Evolutionary conservation across 37 sponge, comb jelly and placozoan species (phyloP), one percentile per base, ranked within the genome.

Genomic region (Cladorhizidae sp.): DNA sequence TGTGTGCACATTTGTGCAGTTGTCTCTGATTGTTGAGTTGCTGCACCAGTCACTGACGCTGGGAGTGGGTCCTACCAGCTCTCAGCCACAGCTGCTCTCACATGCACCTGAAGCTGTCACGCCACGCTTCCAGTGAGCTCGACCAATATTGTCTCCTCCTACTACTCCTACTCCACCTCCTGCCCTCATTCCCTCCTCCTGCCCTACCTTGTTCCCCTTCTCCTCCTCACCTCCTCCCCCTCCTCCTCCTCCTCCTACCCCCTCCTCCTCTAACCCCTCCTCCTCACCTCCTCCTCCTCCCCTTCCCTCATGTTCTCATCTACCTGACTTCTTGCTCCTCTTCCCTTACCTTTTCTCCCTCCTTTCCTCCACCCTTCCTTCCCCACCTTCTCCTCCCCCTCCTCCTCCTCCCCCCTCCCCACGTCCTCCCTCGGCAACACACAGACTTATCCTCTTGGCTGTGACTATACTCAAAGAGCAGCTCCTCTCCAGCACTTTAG

Each of bases 11-110:
- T 18, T 12, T 12, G 11, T 37, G 21, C 35, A 81, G 82, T 74
- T 74, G 15, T 63, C 49, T 7, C 59, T 87, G 81, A 87, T 80
- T 29, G 41, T 64, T 58, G 81, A 87, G 76, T 5, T 87, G 17
- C 57, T 87, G 6, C 87, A 87, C 59, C 69, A 76, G 57, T 75
- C 87, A 33, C 62, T 87, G 33, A 75, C 82, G 12, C 57, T 87
- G 18, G 87, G 81, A 1, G 81, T 87, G 11, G 87, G 87, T 22
- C 87, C 81, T 2, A 67, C 31, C 57, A 45, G 50, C 55, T n/a
- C 67, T 32, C 87, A 87, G 36, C 70, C 70, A 17, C 81, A 87
- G 67, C 0, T 37, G 35, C 40, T 87, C 76, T 69, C 87, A 20
- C 81, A 80, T 52, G 70, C 76, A 21, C 68, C 81, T 18, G 81